Evolutionary conservation across 2,888 invertebrate genomes (phyloP), one percentile per base, ranked within the genome.

Genomic region (Drosophila longiperda): DNA sequence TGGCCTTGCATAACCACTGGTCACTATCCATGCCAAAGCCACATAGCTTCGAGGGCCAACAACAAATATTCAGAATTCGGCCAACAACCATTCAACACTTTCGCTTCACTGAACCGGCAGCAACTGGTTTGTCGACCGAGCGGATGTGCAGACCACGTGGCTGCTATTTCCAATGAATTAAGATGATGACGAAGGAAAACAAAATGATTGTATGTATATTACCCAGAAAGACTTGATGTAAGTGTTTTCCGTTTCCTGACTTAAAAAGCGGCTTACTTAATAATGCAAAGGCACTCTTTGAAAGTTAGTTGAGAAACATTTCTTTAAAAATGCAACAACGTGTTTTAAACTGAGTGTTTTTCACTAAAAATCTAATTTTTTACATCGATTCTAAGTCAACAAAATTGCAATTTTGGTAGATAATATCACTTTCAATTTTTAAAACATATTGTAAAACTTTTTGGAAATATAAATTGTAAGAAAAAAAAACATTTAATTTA

Each of bases 91-190:
- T 55, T 23, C 54, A 58, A 65, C 54, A 55, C 66, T 73, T 48
- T 62, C 45, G 29, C 40, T 48, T 70, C 23, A 50, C 36, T 61
- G 40, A 42, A 58, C 61, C 32, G 58, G 48, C 54, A 57, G 62
- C 57, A 45, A 53, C 52, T 38, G 38, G 45, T 50, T 50, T n/a
- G 15, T 17, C 12, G 38, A 12, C 20, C n/a, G 12, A 36, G 20
- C 15, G 20, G 20, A 5, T 40, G 15, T 23, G 8, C 34, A 38
- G 69, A 52, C 75, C 79, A 83, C 74, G 66, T 83, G 66, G 58
- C 49, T 40, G 32, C 33, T 52, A 42, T 66, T 58, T 42, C 36
- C 45, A 42, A 6, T 42, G 50, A 66, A 49, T 60, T 73, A 50
- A 17, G 49, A 32, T 9, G 48, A 59, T 23, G 50, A 49, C 38